Percentiles rank a stretch among this genome's conserved stretches.
These are phyloP conservation scores for Atractosteus spatula DNA, from an alignment of 2,113 vertebrate species.

Conservation along the genomic window DNA sequence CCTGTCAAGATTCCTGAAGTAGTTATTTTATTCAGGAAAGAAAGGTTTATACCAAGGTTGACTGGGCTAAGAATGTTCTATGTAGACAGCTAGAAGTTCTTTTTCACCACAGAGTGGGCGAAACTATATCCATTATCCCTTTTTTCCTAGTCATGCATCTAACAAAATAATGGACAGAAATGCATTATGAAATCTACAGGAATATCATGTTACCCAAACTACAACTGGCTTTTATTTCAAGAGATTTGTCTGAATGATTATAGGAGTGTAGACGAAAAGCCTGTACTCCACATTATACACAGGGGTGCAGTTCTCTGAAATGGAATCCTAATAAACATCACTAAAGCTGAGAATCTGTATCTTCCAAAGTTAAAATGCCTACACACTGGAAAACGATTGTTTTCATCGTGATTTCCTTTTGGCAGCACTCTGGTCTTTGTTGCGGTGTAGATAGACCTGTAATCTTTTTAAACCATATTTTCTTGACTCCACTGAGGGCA, in stretches of 20 bases:
- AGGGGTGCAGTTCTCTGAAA: slow-evolving; percentile 16
- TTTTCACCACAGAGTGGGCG: background rate
- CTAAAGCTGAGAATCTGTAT: too few relatives aligned
- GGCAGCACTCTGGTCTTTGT: too few relatives aligned
- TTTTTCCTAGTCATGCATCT: slow-evolving; percentile 16
- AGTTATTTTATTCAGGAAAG: too few relatives aligned
- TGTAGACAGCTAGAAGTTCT: background rate
- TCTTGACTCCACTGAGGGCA: too few relatives aligned
- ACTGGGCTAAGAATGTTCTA: too few relatives aligned
- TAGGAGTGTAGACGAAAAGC: slow-evolving; percentile 21
- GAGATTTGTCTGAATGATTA: slow-evolving; percentile 9
- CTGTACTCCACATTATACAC: slow-evolving; percentile 19
- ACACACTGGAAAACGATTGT: too few relatives aligned
- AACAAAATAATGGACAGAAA: slow-evolving; percentile 38
- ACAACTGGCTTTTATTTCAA: slow-evolving; percentile 42
- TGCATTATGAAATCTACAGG: slow-evolving; percentile 32
- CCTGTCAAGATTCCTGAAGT: too few relatives aligned
- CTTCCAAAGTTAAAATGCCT: too few relatives aligned
- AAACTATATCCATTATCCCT: slow-evolving; percentile 26
- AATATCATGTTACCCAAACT: slow-evolving; percentile 45
- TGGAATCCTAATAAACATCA: background rate
- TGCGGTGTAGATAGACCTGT: too few relatives aligned
- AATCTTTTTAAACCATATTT: too few relatives aligned
- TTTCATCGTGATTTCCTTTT: too few relatives aligned
- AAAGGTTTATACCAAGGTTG: too few relatives aligned